Conservation (phyloP, 1,140 invertebrate species). For the Monomorium pharaonis region DNA sequence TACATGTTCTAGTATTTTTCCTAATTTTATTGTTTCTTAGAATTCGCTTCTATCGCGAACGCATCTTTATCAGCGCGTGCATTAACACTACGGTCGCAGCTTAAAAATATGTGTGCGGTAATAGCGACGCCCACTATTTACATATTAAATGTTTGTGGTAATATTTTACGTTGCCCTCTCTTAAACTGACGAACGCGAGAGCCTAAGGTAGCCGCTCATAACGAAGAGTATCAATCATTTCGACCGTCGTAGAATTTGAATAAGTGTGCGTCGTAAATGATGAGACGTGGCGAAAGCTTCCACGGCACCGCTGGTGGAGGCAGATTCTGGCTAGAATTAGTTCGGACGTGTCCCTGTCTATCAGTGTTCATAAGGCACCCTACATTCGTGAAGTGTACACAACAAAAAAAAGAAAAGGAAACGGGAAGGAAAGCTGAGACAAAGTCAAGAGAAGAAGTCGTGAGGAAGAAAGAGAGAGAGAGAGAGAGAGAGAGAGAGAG, state of each 20-base stretch:
- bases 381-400: slow-evolving; percentile 17
- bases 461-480: too few relatives aligned
- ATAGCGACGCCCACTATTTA: slow-evolving; percentile 52
- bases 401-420: slow-evolving; percentile 19
- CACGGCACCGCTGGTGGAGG: slow-evolving; percentile 35
- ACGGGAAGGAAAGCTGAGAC: not conserved
- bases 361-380: slow-evolving; percentile 60
- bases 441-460: not conserved
- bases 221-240: slow-evolving; percentile 77
- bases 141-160: slow-evolving; percentile 51
- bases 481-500: slow-evolving; percentile 43
- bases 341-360: slow-evolving; percentile 71
- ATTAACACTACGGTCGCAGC: not conserved
- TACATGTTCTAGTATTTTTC: not conserved
- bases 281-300: slow-evolving; percentile 83
- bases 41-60: not conserved
- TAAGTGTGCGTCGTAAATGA: slow-evolving; percentile 81
- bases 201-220: slow-evolving; percentile 60
- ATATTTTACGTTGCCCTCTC: slow-evolving; percentile 44
- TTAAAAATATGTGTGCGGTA: slow-evolving; percentile 37
- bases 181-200: slow-evolving; percentile 54
- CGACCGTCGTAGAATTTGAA: slow-evolving; percentile 72
- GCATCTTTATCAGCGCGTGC: slow-evolving; percentile 20
- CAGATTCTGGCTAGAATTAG: slow-evolving; percentile 60
- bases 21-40: not conserved